Conservation (phyloP, 2,797 vertebrate genomes). For the Chanos chanos region DNA sequence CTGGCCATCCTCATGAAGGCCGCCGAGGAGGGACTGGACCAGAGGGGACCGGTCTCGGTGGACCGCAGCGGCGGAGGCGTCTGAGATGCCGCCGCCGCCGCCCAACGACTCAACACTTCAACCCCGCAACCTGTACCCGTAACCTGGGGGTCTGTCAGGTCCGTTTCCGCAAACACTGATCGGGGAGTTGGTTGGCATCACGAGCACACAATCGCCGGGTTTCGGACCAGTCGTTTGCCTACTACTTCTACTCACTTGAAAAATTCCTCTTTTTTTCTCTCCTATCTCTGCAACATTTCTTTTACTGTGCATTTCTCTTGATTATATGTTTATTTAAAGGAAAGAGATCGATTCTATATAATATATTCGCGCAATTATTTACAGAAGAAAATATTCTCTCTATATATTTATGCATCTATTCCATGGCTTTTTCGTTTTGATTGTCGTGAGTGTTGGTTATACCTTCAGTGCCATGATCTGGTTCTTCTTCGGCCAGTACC, state of each 20-base stretch:
- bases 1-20: slow-evolving; percentile 92
- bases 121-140: too few species aligned
- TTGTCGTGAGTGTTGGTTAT: too few species aligned
- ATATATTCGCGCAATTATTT: too few species aligned
- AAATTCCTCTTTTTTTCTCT: neutral
- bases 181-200: slow-evolving; percentile 48
- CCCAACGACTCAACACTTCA: too few species aligned
- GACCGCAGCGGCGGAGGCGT: slow-evolving; percentile 92
- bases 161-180: neutral
- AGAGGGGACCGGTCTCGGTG: slow-evolving; percentile 80
- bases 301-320: neutral
- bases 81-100: too few species aligned
- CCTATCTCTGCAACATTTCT: neutral
- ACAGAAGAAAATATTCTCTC: too few species aligned
- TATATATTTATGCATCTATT: too few species aligned
- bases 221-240: neutral
- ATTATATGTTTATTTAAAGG: neutral
- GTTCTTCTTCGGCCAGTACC: too few species aligned
- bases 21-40: slow-evolving; percentile 84
- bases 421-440: too few species aligned
- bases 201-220: slow-evolving; percentile 53
- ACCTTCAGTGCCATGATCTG: too few species aligned
- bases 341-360: too few species aligned
- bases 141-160: neutral
- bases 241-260: neutral